These are phyloP conservation scores for Xestia xanthographa DNA, from an alignment of 2,888 invertebrate species.

Conservation along the genomic window DNA sequence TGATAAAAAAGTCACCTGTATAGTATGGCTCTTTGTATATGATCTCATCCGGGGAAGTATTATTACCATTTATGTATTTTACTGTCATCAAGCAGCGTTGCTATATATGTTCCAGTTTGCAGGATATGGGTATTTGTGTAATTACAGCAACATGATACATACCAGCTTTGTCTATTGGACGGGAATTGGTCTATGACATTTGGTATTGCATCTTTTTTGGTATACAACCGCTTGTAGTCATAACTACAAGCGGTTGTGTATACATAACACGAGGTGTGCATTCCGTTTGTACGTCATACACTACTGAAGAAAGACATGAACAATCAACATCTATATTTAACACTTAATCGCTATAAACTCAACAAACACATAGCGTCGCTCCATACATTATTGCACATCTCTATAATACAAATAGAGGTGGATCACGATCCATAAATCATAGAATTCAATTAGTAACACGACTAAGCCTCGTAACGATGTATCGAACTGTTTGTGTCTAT, in stretches of 20 bases:
- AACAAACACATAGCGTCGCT: background rate
- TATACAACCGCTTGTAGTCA: no score
- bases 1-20: no score
- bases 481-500: constrained; percentile 54
- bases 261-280: background rate
- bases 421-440: constrained; percentile 75
- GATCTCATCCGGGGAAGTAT: no score
- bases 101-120: background rate
- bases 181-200: background rate
- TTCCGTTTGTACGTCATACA: background rate
- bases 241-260: background rate
- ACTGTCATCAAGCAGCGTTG: no score
- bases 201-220: background rate
- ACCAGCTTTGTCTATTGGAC: background rate
- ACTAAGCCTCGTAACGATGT: constrained; percentile 69
- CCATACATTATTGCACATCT: constrained; percentile 25
- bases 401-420: constrained; percentile 41
- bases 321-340: background rate
- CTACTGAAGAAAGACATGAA: background rate
- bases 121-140: background rate
- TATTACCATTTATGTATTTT: no score
- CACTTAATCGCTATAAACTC: constrained; percentile 1
- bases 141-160: background rate
- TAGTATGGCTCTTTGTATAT: background rate
- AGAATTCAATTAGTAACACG: constrained; percentile 79